Conservation (phyloP, 2,888 invertebrate species). For the Himalopsyche japonica region DNA sequence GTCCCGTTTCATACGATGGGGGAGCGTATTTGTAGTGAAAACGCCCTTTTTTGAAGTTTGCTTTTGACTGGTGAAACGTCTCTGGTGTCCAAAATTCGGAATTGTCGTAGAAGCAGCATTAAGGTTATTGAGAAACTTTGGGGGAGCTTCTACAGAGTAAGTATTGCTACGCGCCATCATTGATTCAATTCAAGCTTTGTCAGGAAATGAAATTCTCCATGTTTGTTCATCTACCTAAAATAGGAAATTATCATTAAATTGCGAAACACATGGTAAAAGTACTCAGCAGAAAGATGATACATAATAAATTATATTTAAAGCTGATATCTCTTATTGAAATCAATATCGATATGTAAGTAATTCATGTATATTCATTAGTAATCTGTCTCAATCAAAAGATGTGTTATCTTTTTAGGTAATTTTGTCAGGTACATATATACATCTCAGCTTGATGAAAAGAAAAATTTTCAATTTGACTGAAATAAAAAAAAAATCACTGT, state of each 20-base stretch:
- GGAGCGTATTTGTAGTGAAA: constrained; percentile 37
- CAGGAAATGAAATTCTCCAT: constrained; percentile 4
- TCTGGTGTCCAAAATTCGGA: constrained; percentile 25
- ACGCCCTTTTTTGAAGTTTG: constrained; percentile 24
- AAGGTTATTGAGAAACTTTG: constrained; percentile 13
- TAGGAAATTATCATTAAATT: not conserved
- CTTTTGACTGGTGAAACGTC: constrained; percentile 31
- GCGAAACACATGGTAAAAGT: too few species aligned
- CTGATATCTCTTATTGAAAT: too few species aligned
- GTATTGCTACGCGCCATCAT: constrained; percentile 28
- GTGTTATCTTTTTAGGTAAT: too few species aligned
- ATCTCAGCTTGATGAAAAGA: too few species aligned
- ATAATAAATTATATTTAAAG: too few species aligned
- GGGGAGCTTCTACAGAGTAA: constrained; percentile 12
- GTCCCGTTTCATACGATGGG: constrained; percentile 15
- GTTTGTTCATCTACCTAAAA: not conserved
- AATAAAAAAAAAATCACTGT: too few species aligned
- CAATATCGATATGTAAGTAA: too few species aligned
- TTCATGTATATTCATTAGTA: too few species aligned
- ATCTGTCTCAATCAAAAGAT: too few species aligned
- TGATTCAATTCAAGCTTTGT: not conserved
- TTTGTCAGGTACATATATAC: too few species aligned
- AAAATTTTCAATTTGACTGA: too few species aligned
- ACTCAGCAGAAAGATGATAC: too few species aligned
- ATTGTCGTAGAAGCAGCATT: constrained; percentile 11